Evolutionary conservation across 1,140 invertebrate species (phyloP), one percentile per base, ranked within the genome.

Genomic region (Apis cerana): DNA sequence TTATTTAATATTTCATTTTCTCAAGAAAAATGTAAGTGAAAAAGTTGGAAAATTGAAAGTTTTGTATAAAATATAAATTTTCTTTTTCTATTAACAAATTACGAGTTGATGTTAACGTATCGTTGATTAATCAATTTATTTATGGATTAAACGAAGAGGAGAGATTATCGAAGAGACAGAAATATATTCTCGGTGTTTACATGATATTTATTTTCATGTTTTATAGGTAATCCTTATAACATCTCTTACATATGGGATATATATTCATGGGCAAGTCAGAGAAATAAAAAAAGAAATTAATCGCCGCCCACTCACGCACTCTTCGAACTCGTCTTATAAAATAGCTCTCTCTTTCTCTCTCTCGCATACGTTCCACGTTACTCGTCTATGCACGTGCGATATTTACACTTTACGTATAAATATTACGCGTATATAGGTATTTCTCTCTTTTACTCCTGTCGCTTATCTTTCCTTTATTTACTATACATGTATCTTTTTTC

Each of bases 211-310:
- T 90, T 90, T 87, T 85, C 83, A 82, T 68, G 82, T 87, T 89
- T 88, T 88, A 89, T 87, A 86, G 75, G 78, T 90, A 89, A 75
- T 86, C 77, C 80, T 86, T 90, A 83, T 87, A 89, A 90, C 86
- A 90, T 88, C 76, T 87, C 80, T 88, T 87, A 88, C 85, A 91
- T 89, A 85, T 85, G 82, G 84, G 87, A 91, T 91, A 91, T 90
- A 87, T 90, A 90, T 79, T 84, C 82, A 88, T 80, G 87, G 90
- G 86, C 89, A 90, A 90, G 86, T 91, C 86, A 87, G 80, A 91
- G 85, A 92, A 90, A 87, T 90, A 90, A 89, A 91, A 91, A 91
- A 85, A 75, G 79, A 82, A 89, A 87, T 90, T 69, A 83, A 89
- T 92, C 84, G 79, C 72, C 80, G 87, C 90, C 84, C 90, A 89